Evolutionary conservation across 2,888 invertebrate species (phyloP).

Genomic region (Vannuccia rotundouncinata): DNA sequence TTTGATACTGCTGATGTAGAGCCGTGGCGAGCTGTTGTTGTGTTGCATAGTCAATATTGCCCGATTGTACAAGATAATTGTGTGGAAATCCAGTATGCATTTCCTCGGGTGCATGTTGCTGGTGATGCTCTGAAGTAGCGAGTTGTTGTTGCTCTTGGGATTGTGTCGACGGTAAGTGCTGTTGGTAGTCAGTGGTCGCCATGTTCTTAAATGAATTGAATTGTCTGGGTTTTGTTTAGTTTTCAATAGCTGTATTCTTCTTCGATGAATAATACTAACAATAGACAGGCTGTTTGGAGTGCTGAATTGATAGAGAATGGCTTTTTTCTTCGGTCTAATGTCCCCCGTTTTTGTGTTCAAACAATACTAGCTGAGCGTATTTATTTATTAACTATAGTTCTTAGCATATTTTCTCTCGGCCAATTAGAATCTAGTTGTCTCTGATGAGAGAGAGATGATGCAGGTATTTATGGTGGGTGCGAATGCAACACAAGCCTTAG

Average conservation of each 20-base stretch:
- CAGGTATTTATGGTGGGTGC: neutral
- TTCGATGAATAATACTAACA: neutral
- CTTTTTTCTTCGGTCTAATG: neutral
- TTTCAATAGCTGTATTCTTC: slow-evolving; percentile 8
- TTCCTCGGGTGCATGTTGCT: neutral
- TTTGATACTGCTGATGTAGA: neutral
- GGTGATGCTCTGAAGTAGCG: neutral
- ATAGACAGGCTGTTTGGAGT: neutral
- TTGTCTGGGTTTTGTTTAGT: neutral
- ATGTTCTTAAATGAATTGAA: neutral
- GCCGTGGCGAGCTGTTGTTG: slow-evolving; percentile 1
- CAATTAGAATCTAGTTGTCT: no score
- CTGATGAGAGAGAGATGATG: neutral
- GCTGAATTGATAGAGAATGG: neutral
- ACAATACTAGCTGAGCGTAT: neutral
- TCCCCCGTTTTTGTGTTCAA: neutral
- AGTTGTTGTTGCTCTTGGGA: slow-evolving; percentile 4
- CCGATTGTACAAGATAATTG: neutral
- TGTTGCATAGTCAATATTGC: neutral
- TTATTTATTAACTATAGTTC: neutral
- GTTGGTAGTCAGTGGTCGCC: slow-evolving; percentile 9
- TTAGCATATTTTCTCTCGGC: neutral
- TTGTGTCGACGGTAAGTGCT: slow-evolving; percentile 5
- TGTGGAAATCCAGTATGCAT: neutral
- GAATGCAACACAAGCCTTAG: neutral